Evolutionary conservation across 2,888 invertebrate species (phyloP).

Genomic region (Drosophila atripex): DNA sequence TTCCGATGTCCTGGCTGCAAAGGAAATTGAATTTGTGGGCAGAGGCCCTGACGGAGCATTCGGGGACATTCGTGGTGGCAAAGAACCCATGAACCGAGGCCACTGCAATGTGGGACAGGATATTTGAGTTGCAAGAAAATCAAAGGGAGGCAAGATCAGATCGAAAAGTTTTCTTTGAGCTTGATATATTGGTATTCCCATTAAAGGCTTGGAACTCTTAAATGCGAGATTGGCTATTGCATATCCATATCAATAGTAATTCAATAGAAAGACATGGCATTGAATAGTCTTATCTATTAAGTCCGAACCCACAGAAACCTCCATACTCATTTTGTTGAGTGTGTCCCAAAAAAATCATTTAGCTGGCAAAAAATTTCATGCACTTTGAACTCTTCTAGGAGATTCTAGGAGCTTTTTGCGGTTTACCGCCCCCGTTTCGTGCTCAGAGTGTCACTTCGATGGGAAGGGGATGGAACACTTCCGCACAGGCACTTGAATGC

Average conservation of each 20-base stretch:
- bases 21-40: constrained; percentile 73
- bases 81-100: background rate
- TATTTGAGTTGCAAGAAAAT: constrained; percentile 41
- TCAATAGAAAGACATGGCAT: no score
- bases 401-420: constrained; percentile 54
- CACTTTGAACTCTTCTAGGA: constrained; percentile 58
- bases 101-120: constrained; percentile 25
- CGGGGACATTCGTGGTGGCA: background rate
- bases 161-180: constrained; percentile 19
- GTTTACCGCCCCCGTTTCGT: constrained; percentile 49
- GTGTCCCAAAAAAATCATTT: background rate
- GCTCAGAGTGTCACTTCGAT: constrained; percentile 63
- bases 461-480: constrained; percentile 53
- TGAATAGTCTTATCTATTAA: no score
- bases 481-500: constrained; percentile 73
- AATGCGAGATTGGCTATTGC: no score
- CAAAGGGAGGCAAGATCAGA: constrained; percentile 18
- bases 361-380: constrained; percentile 33
- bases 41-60: background rate
- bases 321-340: background rate
- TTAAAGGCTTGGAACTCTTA: background rate
- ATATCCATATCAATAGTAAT: no score
- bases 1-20: constrained; percentile 51
- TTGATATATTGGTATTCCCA: constrained; percentile 21
- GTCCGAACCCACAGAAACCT: background rate